These are phyloP conservation scores for Sussaba pulchella DNA, from an alignment of 2,888 invertebrate genomes.

Conservation along the genomic window DNA sequence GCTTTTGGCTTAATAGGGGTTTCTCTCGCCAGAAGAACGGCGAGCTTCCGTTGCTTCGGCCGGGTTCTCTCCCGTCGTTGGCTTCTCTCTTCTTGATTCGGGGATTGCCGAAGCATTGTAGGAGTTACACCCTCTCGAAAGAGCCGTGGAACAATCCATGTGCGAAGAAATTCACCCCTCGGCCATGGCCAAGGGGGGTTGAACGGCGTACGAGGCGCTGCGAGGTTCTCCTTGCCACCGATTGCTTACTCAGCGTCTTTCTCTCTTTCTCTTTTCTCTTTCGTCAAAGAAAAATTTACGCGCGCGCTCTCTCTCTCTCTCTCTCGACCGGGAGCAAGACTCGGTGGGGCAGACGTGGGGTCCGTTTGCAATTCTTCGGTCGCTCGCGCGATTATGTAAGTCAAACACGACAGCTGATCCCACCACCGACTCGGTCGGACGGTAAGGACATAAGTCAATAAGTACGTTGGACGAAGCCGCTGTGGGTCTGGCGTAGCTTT, in stretches of 20 bases:
- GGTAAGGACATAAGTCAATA: slow-evolving; percentile 80
- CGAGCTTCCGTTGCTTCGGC: slow-evolving; percentile 23
- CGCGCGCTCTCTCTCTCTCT: slow-evolving; percentile 43
- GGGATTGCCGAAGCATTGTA: slow-evolving; percentile 67
- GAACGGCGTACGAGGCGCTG: background rate
- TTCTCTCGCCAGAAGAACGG: slow-evolving; percentile 22
- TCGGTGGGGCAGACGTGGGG: slow-evolving; percentile 24
- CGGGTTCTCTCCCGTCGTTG: slow-evolving; percentile 20
- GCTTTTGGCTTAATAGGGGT: slow-evolving; percentile 56
- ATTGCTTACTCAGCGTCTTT: background rate
- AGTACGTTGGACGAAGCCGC: slow-evolving; percentile 76
- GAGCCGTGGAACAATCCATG: slow-evolving; percentile 62
- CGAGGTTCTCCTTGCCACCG: no score
- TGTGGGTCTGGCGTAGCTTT: background rate
- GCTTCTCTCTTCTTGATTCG: slow-evolving; percentile 54
- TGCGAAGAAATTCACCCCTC: slow-evolving; percentile 72
- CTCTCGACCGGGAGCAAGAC: slow-evolving; percentile 2
- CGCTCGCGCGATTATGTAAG: slow-evolving; percentile 59
- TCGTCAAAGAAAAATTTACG: slow-evolving; percentile 59
- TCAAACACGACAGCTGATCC: slow-evolving; percentile 67
- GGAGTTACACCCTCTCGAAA: slow-evolving; percentile 68
- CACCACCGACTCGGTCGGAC: slow-evolving; percentile 35
- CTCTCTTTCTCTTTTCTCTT: slow-evolving; percentile 36
- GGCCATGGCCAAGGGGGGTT: slow-evolving; percentile 31
- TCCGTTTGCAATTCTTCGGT: slow-evolving; percentile 42